Percentiles rank a stretch among this genome's conserved stretches.
These are phyloP conservation scores for Chaetogeoica ovagalla DNA, from an alignment of 2,888 invertebrate genomes.

Conservation along the genomic window DNA sequence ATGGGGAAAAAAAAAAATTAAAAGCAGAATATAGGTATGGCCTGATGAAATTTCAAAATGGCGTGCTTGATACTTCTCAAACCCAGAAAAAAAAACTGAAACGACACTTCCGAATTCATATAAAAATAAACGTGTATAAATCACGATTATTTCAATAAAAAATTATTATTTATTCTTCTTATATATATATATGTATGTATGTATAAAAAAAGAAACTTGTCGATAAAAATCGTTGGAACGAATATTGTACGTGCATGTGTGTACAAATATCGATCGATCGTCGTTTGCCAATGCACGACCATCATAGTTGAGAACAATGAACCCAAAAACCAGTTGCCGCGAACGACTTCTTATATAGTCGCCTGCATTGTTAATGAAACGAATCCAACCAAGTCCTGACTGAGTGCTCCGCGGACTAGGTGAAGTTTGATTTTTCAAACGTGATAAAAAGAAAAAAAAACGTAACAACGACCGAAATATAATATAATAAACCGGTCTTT, in stretches of 20 bases:
- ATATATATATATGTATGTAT: too few relatives aligned
- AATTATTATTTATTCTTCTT: too few relatives aligned
- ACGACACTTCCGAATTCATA: too few relatives aligned
- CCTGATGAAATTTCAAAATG: too few relatives aligned
- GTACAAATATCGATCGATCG: conserved; percentile 30
- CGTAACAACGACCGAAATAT: conserved; percentile 38
- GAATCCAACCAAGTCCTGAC: conserved; percentile 13
- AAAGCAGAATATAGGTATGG: too few relatives aligned
- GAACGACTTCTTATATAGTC: conserved; percentile 31
- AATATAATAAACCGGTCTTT: conserved; percentile 37
- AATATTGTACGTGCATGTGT: conserved; percentile 9
- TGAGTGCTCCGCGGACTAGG: conserved; percentile 32
- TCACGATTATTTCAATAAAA: too few relatives aligned
- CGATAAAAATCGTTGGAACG: conserved; percentile 12
- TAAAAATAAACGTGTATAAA: too few relatives aligned
- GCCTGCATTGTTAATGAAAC: conserved; percentile 40
- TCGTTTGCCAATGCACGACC: conserved; percentile 17
- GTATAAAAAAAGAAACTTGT: neutral
- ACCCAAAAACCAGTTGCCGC: conserved; percentile 41
- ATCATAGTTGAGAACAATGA: conserved; percentile 43
- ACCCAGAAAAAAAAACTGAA: too few relatives aligned
- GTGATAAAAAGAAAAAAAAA: conserved; percentile 39
- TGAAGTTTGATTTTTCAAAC: conserved; percentile 49
- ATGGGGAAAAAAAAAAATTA: too few relatives aligned
- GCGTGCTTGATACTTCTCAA: too few relatives aligned